Conservation (phyloP, 2,797 vertebrate species). For the Leptoclinus maculatus region DNA sequence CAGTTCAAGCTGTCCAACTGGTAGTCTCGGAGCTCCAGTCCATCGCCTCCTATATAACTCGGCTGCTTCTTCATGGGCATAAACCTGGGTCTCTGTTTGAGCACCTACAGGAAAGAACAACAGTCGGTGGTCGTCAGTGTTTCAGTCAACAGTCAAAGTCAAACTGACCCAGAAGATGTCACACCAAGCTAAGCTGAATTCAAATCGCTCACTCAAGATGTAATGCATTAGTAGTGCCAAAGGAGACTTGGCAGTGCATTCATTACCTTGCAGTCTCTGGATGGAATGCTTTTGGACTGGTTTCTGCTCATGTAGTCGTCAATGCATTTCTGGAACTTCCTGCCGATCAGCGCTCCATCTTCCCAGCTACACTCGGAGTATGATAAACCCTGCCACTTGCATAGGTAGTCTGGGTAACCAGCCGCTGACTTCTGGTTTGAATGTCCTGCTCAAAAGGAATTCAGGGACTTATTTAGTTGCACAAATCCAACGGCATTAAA, state of each 20-base stretch:
- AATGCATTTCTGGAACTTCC: constrained; percentile 95
- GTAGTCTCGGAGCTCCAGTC: constrained; percentile 96
- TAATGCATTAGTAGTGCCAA: not conserved
- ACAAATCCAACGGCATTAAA: not conserved
- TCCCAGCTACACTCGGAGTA: constrained; percentile 99
- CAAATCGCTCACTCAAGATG: not conserved
- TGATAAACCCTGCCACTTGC: constrained; percentile 97
- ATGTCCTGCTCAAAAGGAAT: constrained; percentile 87
- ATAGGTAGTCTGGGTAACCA: constrained; percentile 97
- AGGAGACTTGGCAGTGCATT: constrained; percentile 15
- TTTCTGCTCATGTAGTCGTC: constrained; percentile 96
- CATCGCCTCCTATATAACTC: constrained; percentile 90
- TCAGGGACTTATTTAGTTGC: not conserved
- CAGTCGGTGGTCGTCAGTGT: not conserved
- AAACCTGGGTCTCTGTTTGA: constrained; percentile 97
- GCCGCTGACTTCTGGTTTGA: constrained; percentile 98
- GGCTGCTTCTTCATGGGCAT: constrained; percentile 96
- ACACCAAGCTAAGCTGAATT: not conserved
- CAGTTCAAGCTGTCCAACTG: constrained; percentile 97
- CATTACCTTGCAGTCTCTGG: constrained; percentile 95
- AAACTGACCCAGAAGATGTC: not conserved
- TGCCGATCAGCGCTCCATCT: constrained; percentile 94
- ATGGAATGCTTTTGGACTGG: constrained; percentile 96
- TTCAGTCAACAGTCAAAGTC: not conserved
- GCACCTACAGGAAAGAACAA: constrained; percentile 81